A percentile compares a stretch with the other conserved stretches of the same genome.
Conservation (phyloP, 2,797 vertebrate species). For the Chiloscyllium punctatum region DNA sequence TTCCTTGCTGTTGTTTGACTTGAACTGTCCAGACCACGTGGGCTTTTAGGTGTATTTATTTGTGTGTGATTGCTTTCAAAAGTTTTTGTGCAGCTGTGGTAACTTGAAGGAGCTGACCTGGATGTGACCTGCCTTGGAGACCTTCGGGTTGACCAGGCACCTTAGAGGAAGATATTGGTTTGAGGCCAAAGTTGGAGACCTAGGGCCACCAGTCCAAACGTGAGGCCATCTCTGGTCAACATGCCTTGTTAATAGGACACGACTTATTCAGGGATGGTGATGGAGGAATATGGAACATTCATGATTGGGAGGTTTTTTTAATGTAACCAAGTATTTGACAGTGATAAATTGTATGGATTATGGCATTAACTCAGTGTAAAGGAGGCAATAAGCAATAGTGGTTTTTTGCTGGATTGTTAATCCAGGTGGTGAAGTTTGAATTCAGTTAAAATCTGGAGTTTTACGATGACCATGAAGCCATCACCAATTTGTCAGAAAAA, state of each 20-base stretch:
- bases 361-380: background rate
- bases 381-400: background rate
- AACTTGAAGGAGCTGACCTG: background rate
- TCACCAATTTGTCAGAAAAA: too few species aligned
- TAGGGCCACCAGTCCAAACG: background rate
- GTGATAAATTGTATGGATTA: background rate
- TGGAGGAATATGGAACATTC: background rate
- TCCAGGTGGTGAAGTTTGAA: too few species aligned
- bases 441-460: too few species aligned
- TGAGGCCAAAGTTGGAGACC: background rate
- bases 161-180: background rate
- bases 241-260: background rate
- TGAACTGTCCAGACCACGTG: background rate
- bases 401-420: too few species aligned
- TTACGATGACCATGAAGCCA: too few species aligned
- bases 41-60: background rate
- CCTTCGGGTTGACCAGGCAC: background rate
- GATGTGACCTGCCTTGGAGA: background rate
- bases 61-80: background rate
- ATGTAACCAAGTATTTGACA: background rate
- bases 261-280: background rate
- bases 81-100: background rate
- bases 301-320: too few species aligned
- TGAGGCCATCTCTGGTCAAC: background rate
- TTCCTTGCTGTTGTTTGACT: background rate